A percentile compares a stretch with the other conserved stretches of the same genome.
These are phyloP conservation scores for Narcine bancroftii DNA, from an alignment of 2,113 vertebrate species.

Conservation along the genomic window DNA sequence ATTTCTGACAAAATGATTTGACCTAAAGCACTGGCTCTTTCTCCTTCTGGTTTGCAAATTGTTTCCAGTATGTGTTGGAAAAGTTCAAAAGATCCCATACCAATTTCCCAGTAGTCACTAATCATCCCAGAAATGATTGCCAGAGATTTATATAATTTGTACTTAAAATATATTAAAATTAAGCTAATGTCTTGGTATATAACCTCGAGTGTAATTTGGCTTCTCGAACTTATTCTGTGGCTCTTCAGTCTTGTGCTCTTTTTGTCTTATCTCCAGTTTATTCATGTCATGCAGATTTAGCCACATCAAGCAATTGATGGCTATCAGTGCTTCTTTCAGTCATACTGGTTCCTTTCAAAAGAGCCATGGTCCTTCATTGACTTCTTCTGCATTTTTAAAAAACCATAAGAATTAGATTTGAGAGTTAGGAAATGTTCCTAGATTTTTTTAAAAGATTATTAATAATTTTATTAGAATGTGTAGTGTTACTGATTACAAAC, in stretches of 20 bases:
- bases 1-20: too few species aligned
- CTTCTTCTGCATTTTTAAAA: not conserved
- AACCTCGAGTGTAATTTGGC: not conserved
- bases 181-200: too few species aligned
- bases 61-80: too few species aligned
- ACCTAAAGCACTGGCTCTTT: too few species aligned
- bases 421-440: not conserved
- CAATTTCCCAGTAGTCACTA: too few species aligned
- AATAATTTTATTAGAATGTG: not conserved
- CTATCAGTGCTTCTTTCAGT: not conserved
- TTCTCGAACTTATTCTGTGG: not conserved
- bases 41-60: too few species aligned
- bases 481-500: not conserved
- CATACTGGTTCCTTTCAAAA: not conserved
- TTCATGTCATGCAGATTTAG: not conserved
- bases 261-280: not conserved
- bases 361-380: not conserved
- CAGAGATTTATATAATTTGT: too few species aligned
- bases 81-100: too few species aligned
- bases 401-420: not conserved
- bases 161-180: too few species aligned
- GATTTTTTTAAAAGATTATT: not conserved
- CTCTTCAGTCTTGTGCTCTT: not conserved
- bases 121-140: too few species aligned
- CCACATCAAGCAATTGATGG: not conserved